phyloP scores from a whole-genome alignment of 2,113 vertebrate species.

The Sinocyclocheilus rhinocerous region DNA sequence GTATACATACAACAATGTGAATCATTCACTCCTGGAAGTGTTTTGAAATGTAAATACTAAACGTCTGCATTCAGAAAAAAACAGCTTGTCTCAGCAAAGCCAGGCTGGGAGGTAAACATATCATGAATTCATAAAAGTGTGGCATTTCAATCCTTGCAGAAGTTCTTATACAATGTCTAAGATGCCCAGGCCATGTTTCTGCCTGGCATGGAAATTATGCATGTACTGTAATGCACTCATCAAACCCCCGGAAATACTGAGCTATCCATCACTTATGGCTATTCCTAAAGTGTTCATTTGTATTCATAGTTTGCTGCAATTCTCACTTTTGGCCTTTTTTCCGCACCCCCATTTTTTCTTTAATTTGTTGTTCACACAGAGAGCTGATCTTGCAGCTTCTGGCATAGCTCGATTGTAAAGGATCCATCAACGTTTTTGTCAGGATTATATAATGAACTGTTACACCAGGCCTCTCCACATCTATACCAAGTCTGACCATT shows the following conservation, averaged over 20 bases:
- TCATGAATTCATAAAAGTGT: conserved; percentile 10
- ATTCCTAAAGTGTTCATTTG: conserved; percentile 31
- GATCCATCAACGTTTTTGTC: neutral
- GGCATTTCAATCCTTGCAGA: neutral
- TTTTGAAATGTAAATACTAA: conserved; percentile 33
- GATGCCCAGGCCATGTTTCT: conserved; percentile 18
- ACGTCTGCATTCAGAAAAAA: conserved; percentile 23
- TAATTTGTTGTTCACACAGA: conserved; percentile 26
- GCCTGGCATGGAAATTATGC: conserved; percentile 9
- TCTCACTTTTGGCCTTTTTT: conserved; percentile 4
- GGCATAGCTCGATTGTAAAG: neutral
- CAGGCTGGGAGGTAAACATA: conserved; percentile 12
- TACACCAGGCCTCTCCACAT: neutral
- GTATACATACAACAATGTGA: neutral
- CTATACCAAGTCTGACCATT: neutral
- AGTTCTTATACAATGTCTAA: conserved; percentile 9
- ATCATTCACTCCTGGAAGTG: conserved; percentile 8
- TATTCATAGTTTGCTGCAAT: conserved; percentile 36
- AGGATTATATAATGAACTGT: neutral
- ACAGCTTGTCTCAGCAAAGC: conserved; percentile 26
- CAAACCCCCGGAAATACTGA: neutral
- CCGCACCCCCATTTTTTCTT: neutral
- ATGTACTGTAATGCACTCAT: conserved; percentile 19
- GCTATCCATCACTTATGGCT: conserved; percentile 8
- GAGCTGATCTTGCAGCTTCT: conserved; percentile 38